Base-by-base conservation (phyloP, 2,888 invertebrate genomes). In the Caenorhabditis wallacei region DNA sequence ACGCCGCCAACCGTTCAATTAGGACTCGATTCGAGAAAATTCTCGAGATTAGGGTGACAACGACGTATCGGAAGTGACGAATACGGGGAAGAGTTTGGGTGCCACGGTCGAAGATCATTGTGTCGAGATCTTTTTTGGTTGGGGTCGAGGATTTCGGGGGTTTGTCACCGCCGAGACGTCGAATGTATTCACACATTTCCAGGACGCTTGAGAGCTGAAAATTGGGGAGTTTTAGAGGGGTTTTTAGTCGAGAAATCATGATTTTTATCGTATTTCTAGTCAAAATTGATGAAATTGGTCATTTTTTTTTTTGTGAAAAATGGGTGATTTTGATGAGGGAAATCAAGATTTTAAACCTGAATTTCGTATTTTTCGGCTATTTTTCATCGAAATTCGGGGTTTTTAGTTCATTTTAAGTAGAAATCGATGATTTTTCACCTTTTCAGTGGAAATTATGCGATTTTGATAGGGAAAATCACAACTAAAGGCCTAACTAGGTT, bases 11-110 rank as follows among this genome's bases (percentile, higher is more conserved):
- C 81, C 95, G 94, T 57, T 94, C 94, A 1, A 96, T 94, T 88
- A 96, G 95, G 80, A 94, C 94, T 0, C 94, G 93, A 0, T 95
- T 94, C 0, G 95, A 94, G 66, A 96, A 93, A 48, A 96, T 93
- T 20, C 94, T 94, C 10, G 95, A 94, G 64, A 96, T 94, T 87
- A 96, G 95, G 30, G 95, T 95, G 20, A 96, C 93, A 26, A 95
- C 93, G 0, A 95, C 94, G 90, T 96, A 96, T 92, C 95, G 96
- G 92, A 95, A 96, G 92, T 96, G 96, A 1, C 96, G 94, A 69
- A 96, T 93, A 87, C 96, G 95, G 89, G 95, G 95, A 0, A 95
- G 94, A 0, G 94, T 94, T 88, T 95, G 95, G n/a, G 95, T 93
- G 0, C 96, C 92, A 5, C 83, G 51, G 56, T 84, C 80, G 48